A percentile compares a stretch with the other conserved stretches of the same genome.
Conservation (phyloP, 2,113 vertebrate genomes). For the Fulica atra region DNA sequence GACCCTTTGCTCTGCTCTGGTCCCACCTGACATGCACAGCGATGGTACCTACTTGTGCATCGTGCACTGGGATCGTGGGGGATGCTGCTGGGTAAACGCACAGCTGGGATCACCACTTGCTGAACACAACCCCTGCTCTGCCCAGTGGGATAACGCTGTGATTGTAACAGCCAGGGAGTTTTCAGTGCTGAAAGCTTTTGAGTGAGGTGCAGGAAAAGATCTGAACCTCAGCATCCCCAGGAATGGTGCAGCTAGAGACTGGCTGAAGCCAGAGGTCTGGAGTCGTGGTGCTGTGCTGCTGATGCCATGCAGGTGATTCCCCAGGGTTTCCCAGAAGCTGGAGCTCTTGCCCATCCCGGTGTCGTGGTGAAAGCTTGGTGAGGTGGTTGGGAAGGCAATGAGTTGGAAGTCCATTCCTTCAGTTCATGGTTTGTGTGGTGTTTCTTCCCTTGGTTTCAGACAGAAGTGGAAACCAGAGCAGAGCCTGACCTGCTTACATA, state of each 20-base stretch:
- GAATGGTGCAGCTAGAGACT: not conserved
- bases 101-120: not conserved
- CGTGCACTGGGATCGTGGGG: rapidly evolving
- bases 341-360: not conserved
- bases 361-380: not conserved
- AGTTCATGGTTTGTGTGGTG: not conserved
- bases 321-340: not conserved
- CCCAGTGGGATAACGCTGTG: no score
- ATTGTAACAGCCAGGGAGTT: rapidly evolving
- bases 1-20: not conserved
- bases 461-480: constrained; percentile 35
- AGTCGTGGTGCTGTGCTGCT: not conserved
- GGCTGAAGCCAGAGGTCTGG: not conserved
- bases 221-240: rapidly evolving
- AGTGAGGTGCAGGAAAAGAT: not conserved
- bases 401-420: not conserved
- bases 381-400: not conserved
- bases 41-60: not conserved
- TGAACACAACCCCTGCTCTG: not conserved
- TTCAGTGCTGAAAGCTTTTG: rapidly evolving
- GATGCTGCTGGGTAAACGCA: rapidly evolving
- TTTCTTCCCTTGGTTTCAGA: not conserved
- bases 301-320: not conserved
- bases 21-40: rapidly evolving
- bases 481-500: constrained; percentile 36